A percentile compares a stretch with the other conserved stretches of the same genome.
Conservation (phyloP, 2,113 vertebrate species). For the Recurvirostra avosetta region DNA sequence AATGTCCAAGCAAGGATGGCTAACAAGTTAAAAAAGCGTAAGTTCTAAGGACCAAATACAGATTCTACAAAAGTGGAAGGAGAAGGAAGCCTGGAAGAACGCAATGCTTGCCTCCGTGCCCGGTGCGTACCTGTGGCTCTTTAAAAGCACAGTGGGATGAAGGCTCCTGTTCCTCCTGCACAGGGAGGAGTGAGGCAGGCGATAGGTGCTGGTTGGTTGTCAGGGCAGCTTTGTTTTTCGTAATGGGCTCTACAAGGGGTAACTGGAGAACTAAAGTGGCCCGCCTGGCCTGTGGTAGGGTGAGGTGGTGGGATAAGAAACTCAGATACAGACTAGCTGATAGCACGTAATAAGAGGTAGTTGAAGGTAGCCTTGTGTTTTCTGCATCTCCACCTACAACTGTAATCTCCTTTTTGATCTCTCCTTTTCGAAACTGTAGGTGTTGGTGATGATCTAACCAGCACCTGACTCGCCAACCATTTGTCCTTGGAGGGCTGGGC, state of each 20-base stretch:
- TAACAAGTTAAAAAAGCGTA: background rate
- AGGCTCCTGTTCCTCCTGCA: background rate
- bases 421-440: slow-evolving; percentile 10
- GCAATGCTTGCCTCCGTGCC: background rate
- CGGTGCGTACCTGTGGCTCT: rapidly evolving
- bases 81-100: background rate
- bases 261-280: background rate
- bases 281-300: background rate
- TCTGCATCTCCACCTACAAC: background rate
- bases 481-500: background rate
- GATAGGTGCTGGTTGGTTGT: background rate
- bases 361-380: background rate
- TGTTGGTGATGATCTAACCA: slow-evolving; percentile 34
- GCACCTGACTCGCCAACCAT: background rate
- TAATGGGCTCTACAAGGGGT: background rate
- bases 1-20: background rate
- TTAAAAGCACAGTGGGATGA: background rate
- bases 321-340: background rate
- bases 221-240: background rate
- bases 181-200: background rate
- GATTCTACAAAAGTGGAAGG: background rate
- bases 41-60: background rate
- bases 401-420: slow-evolving; percentile 29
- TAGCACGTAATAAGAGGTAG: background rate
- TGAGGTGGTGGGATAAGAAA: background rate